Evolutionary conservation across 2,113 vertebrate species (phyloP).

Genomic region (Leucopsar rothschildi): DNA sequence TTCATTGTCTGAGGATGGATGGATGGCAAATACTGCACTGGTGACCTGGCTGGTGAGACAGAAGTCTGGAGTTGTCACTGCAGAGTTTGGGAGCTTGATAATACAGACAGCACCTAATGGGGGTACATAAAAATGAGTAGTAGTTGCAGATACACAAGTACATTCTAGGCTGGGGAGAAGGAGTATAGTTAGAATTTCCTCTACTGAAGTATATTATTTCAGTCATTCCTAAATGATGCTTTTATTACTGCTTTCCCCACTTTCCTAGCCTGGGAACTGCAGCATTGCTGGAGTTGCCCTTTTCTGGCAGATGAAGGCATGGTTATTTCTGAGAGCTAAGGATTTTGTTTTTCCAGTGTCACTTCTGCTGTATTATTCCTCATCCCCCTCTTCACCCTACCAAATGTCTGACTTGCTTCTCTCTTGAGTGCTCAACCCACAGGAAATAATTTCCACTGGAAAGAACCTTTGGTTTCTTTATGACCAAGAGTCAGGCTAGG

Average conservation of each 20-base stretch:
- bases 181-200: background rate
- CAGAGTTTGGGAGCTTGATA: background rate
- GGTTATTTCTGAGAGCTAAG: background rate
- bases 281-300: background rate
- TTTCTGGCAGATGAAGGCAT: background rate
- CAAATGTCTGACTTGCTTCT: background rate
- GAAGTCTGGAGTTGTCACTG: background rate
- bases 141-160: background rate
- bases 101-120: background rate
- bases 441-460: background rate
- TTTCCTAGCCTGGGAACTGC: background rate
- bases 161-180: background rate
- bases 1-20: background rate
- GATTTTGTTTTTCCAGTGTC: background rate
- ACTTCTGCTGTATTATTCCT: background rate
- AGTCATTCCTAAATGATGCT: background rate
- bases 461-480: background rate
- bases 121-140: background rate
- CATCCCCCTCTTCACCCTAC: background rate
- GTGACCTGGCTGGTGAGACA: background rate
- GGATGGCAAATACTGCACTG: background rate
- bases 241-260: background rate
- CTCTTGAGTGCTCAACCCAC: background rate
- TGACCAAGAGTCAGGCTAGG: background rate
- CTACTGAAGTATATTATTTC: background rate